Evolutionary conservation across 2,113 vertebrate genomes (phyloP), one percentile per base, ranked within the genome.

Genomic region (Cyprinodon variegatus): DNA sequence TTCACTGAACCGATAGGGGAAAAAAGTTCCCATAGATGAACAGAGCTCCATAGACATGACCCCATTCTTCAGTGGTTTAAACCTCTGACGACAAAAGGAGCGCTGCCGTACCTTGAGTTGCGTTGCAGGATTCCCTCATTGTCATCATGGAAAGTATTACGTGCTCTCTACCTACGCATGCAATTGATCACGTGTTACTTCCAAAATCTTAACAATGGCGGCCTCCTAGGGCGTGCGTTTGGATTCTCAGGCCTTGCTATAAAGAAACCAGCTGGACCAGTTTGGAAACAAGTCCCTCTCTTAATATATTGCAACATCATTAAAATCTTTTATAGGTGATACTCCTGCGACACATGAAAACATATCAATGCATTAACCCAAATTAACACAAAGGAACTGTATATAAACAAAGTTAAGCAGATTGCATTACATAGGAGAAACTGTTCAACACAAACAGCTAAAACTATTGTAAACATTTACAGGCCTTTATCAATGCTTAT

Each of bases 91-190:
- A 10, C 14, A 37, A 10, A 38, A 29, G 36, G 61, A 72, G 69
- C 53, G 77, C 38, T 68, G 68, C 74, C 70, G 0, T 83, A 29
- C 29, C 29, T 60, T 46, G 39, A 73, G 65, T 46, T 67, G 68
- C 76, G 45, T 59, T 57, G 59, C 67, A 85, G 82, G 83, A 77
- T 82, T 89, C 86, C 86, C 40, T 83, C 57, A 14, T 59, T 72
- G 73, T 83, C 88, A 79, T 83, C 78, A 79, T 76, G 84, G 81
- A 89, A 87, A 87, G 84, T 65, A 50, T 62, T 85, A 29, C 40
- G 11, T 22, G 74, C 62, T 68, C 36, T 4, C 6, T 61, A 65
- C 40, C 3, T 22, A 20, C 62, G 17, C 68, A 37, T 22, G 11
- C 39, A 64, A 50, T 37, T 36, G 43, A 29, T 3, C 59, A 75